phyloP scores from a whole-genome alignment of 2,113 vertebrate species.

The Elephantulus edwardii region DNA sequence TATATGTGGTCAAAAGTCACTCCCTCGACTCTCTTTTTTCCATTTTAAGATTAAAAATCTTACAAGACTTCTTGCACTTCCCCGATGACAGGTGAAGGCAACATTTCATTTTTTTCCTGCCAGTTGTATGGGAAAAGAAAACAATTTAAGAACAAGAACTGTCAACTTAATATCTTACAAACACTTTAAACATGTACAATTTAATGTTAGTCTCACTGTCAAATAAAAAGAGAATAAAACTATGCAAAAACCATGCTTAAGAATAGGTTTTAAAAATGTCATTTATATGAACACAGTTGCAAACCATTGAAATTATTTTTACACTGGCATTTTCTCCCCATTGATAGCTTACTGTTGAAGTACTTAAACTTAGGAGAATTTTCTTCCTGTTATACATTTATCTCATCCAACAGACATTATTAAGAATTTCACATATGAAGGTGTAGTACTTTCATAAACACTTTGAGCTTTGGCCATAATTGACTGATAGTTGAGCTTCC shows the following conservation, averaged over 20 bases:
- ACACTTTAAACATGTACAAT: background rate
- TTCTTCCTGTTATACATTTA: background rate
- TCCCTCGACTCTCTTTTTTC: background rate
- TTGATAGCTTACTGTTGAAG: background rate
- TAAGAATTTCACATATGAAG: background rate
- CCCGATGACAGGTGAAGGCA: conserved; percentile 4
- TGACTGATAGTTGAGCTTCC: no score
- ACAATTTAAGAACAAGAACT: background rate
- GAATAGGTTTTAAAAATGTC: background rate
- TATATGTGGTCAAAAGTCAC: background rate
- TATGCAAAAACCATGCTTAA: background rate
- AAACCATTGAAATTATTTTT: conserved; percentile 6
- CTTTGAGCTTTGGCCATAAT: no score
- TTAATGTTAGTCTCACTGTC: background rate
- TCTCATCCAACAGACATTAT: no score
- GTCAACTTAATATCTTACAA: background rate
- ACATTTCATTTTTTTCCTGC: conserved; percentile 38
- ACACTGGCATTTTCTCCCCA: background rate
- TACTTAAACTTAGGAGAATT: background rate
- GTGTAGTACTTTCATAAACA: no score
- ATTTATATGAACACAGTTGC: background rate
- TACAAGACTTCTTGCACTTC: background rate
- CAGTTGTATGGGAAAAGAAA: conserved; percentile 31
- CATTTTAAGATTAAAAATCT: background rate
- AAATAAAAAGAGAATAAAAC: conserved; percentile 28